Conservation (phyloP, 2,113 vertebrate species). For the Poicephalus gulielmi region DNA sequence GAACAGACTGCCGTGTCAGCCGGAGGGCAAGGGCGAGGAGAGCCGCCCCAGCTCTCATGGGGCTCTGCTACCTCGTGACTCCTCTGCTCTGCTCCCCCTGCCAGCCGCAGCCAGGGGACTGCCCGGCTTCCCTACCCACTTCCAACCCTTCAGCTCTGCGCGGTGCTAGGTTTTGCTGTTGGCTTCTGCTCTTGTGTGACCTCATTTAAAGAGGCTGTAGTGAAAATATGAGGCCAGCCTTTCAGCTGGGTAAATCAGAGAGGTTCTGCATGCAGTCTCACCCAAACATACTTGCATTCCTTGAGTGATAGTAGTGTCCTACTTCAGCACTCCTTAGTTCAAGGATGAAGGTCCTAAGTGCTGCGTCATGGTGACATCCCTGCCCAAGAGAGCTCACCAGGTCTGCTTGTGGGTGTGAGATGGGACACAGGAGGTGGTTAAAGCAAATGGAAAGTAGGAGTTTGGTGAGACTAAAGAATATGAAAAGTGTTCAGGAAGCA, state of each 20-base stretch:
- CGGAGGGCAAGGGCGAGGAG: background rate
- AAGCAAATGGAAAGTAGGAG: background rate
- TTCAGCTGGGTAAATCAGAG: too few species aligned
- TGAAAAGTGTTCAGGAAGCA: accelerated
- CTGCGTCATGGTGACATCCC: accelerated
- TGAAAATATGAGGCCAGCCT: accelerated
- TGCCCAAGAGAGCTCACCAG: background rate
- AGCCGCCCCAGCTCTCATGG: accelerated
- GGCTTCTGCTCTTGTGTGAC: background rate
- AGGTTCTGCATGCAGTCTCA: background rate
- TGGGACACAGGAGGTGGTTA: background rate
- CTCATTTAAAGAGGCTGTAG: background rate
- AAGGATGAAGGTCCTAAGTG: background rate
- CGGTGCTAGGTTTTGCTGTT: accelerated
- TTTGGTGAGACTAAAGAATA: background rate
- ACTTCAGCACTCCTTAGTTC: background rate
- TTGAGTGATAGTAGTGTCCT: accelerated
- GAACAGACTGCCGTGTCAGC: background rate
- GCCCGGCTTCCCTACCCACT: background rate
- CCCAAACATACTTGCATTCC: background rate
- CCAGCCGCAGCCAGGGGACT: background rate
- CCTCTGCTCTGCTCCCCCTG: background rate
- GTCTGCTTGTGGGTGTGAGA: background rate
- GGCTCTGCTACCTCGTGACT: background rate
- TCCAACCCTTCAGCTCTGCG: background rate